phyloP scores from a whole-genome alignment of 2,888 invertebrate species.

The Pelosia muscerda region DNA sequence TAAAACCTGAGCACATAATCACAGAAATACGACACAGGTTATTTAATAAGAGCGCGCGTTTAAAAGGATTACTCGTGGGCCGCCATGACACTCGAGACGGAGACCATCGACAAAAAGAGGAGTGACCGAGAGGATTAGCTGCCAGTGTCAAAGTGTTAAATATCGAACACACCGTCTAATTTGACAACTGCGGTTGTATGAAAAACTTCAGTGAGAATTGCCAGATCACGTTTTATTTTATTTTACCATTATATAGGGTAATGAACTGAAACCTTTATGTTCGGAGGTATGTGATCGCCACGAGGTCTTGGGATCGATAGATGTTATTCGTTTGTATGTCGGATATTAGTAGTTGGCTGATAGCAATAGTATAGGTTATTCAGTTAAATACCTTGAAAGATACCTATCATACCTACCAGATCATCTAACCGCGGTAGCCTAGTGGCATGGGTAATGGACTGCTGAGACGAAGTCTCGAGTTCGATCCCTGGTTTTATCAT shows the following conservation, averaged over 20 bases:
- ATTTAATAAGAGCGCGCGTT: conserved; percentile 74
- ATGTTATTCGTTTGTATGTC: neutral
- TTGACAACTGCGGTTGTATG: conserved; percentile 80
- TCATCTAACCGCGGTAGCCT: too few species aligned
- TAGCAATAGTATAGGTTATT: too few species aligned
- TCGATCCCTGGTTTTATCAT: too few species aligned
- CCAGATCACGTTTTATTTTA: conserved; percentile 30
- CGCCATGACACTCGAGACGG: conserved; percentile 73
- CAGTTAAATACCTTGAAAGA: too few species aligned
- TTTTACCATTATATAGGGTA: conserved; percentile 30
- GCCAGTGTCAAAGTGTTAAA: conserved; percentile 87
- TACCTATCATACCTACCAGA: too few species aligned
- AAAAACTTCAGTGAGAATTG: conserved; percentile 59
- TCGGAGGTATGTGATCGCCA: neutral
- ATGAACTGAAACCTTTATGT: neutral
- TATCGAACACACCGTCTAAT: conserved; percentile 85
- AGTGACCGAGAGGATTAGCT: conserved; percentile 84
- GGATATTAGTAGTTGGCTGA: too few species aligned
- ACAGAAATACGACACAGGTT: conserved; percentile 79
- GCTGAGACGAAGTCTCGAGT: too few species aligned
- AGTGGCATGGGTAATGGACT: too few species aligned
- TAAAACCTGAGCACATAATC: conserved; percentile 58
- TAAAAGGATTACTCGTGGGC: conserved; percentile 83
- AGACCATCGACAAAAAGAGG: conserved; percentile 72
- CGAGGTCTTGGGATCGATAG: neutral